phyloP scores from a whole-genome alignment of 2,888 invertebrate genomes.

The Plagodis dolabraria region DNA sequence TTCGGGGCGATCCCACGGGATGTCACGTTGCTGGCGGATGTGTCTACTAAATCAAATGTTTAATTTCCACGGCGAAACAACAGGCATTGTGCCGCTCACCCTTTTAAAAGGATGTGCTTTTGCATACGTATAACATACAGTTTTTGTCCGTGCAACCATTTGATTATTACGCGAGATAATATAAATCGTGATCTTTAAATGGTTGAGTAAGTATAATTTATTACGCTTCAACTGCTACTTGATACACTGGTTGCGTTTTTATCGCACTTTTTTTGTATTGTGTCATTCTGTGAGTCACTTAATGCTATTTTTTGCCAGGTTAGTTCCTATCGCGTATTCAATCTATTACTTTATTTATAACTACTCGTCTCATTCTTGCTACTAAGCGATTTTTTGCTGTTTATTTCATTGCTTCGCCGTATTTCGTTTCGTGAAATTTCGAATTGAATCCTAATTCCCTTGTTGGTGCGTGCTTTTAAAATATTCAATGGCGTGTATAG shows the following conservation, averaged over 20 bases:
- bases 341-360: constrained; percentile 22
- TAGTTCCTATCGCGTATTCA: constrained; percentile 17
- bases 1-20: constrained; percentile 61
- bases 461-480: constrained; percentile 59
- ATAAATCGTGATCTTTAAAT: constrained; percentile 36
- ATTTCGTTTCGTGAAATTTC: constrained; percentile 26
- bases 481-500: constrained; percentile 66
- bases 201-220: constrained; percentile 37
- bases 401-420: constrained; percentile 9
- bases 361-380: constrained; percentile 13
- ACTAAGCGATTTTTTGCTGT: constrained; percentile 8
- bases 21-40: constrained; percentile 62
- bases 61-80: constrained; percentile 72
- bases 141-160: constrained; percentile 34
- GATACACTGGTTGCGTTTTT: constrained; percentile 31
- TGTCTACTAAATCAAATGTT: constrained; percentile 75
- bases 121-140: constrained; percentile 29
- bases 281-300: constrained; percentile 25
- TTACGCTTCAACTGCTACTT: constrained; percentile 35
- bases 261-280: constrained; percentile 20
- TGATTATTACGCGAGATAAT: constrained; percentile 38
- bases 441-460: constrained; percentile 46
- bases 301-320: constrained; percentile 12
- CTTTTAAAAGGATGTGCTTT: constrained; percentile 50
- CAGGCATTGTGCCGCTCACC: constrained; percentile 60